A percentile compares a stretch with the other conserved stretches of the same genome.
phyloP scores from a whole-genome alignment of 2,797 vertebrate species.

The Pempheris klunzingeri region DNA sequence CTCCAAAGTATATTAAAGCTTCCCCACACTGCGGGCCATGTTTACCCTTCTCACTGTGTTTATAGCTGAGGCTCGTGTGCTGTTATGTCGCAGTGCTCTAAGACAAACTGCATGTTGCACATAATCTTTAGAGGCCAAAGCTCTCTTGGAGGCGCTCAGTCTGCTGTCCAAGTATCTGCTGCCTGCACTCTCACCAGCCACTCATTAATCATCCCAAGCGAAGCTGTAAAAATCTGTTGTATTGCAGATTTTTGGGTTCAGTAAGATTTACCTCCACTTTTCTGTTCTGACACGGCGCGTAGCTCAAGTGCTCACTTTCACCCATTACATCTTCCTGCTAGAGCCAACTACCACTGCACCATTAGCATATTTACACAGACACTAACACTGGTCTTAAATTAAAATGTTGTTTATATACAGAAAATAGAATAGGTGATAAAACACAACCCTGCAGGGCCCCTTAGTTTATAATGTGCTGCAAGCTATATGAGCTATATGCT shows the following conservation, averaged over 20 bases:
- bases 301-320: conserved; percentile 53
- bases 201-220: conserved; percentile 52
- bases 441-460: conserved; percentile 51
- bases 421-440: conserved; percentile 75
- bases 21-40: neutral
- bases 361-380: conserved; percentile 53
- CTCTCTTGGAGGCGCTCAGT: conserved; percentile 22
- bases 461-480: conserved; percentile 62
- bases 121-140: conserved; percentile 32
- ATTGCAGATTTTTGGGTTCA: conserved; percentile 56
- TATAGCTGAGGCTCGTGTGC: conserved; percentile 11
- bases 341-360: conserved; percentile 22
- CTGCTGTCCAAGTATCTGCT: conserved; percentile 40
- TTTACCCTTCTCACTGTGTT: conserved; percentile 21
- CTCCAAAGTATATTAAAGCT: neutral
- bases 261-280: conserved; percentile 60
- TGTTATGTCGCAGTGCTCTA: conserved; percentile 8
- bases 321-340: conserved; percentile 21
- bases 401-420: conserved; percentile 63
- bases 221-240: conserved; percentile 50
- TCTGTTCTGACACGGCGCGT: conserved; percentile 33
- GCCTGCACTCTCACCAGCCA: conserved; percentile 19
- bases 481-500: conserved; percentile 39
- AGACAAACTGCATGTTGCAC: conserved; percentile 33
- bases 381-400: conserved; percentile 63